phyloP scores from a whole-genome alignment of 2,888 invertebrate genomes.

The Tipula helvola region DNA sequence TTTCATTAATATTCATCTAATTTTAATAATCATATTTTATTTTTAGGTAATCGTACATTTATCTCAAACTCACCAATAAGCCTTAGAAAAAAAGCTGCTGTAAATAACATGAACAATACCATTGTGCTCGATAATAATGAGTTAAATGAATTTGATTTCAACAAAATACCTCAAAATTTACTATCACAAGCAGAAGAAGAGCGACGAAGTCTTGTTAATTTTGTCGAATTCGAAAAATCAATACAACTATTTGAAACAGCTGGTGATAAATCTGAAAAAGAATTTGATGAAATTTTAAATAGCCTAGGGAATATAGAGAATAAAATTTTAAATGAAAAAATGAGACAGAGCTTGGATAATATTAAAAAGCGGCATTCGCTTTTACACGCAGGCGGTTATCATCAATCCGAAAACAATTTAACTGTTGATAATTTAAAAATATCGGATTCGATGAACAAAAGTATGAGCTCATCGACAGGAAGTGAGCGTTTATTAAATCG shows the following conservation, averaged over 20 bases:
- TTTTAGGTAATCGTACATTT: background rate
- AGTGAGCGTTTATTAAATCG: slow-evolving; percentile 31
- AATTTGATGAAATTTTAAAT: slow-evolving; percentile 32
- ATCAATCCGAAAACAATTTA: slow-evolving; percentile 11
- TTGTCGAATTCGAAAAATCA: slow-evolving; percentile 15
- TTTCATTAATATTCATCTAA: background rate
- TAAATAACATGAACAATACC: background rate
- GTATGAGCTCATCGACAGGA: slow-evolving; percentile 17
- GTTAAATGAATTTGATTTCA: slow-evolving; percentile 5
- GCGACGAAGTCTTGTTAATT: slow-evolving; percentile 11
- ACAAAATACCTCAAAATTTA: slow-evolving; percentile 7
- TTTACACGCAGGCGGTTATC: slow-evolving; percentile 14
- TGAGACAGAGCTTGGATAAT: slow-evolving; percentile 31
- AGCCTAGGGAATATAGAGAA: slow-evolving; percentile 27
- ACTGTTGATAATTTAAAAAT: slow-evolving; percentile 13
- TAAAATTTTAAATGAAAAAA: slow-evolving; percentile 30
- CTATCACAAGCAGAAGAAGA: slow-evolving; percentile 10
- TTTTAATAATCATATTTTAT: background rate
- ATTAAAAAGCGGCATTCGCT: slow-evolving; percentile 28
- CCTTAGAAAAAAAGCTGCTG: background rate
- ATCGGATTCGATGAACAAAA: slow-evolving; percentile 14
- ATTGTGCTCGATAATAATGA: background rate
- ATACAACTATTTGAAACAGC: slow-evolving; percentile 12
- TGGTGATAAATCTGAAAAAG: slow-evolving; percentile 25
- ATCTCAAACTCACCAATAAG: background rate